phyloP scores from a whole-genome alignment of 2,113 vertebrate genomes.

The Campylomormyrus tamandua region DNA sequence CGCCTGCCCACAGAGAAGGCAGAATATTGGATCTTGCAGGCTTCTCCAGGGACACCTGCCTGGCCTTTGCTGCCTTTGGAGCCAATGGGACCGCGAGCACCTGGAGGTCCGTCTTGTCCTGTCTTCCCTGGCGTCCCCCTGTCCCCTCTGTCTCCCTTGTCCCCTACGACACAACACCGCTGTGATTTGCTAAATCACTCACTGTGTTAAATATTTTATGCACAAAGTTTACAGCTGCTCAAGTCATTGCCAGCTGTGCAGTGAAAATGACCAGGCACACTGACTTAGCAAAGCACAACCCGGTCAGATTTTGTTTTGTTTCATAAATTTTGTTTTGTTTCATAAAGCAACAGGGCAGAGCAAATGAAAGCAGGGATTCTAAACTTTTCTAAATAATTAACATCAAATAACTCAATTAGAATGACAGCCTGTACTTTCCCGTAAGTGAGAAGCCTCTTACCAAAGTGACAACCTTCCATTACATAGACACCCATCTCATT shows the following conservation, averaged over 20 bases:
- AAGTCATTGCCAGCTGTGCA: background rate
- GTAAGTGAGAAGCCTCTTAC: background rate
- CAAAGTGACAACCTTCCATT: background rate
- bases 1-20: slow-evolving; percentile 86
- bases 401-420: background rate
- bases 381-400: background rate
- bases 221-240: too few relatives aligned
- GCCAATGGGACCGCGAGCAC: slow-evolving; percentile 63
- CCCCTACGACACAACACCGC: slow-evolving; percentile 56
- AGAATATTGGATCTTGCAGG: slow-evolving; percentile 68
- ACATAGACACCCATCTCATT: background rate
- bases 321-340: background rate
- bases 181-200: background rate
- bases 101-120: slow-evolving; percentile 70
- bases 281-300: background rate
- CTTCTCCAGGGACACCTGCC: slow-evolving; percentile 68
- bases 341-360: background rate
- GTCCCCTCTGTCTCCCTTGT: slow-evolving; percentile 85
- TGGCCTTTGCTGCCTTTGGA: slow-evolving; percentile 75
- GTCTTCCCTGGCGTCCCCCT: slow-evolving; percentile 74
- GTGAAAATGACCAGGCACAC: background rate
- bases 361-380: background rate
- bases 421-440: background rate
- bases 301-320: background rate
- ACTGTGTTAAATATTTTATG: background rate